Evolutionary conservation across 2,888 invertebrate genomes (phyloP), one percentile per base, ranked within the genome.

Genomic region (Galerucella nymphaeae): DNA sequence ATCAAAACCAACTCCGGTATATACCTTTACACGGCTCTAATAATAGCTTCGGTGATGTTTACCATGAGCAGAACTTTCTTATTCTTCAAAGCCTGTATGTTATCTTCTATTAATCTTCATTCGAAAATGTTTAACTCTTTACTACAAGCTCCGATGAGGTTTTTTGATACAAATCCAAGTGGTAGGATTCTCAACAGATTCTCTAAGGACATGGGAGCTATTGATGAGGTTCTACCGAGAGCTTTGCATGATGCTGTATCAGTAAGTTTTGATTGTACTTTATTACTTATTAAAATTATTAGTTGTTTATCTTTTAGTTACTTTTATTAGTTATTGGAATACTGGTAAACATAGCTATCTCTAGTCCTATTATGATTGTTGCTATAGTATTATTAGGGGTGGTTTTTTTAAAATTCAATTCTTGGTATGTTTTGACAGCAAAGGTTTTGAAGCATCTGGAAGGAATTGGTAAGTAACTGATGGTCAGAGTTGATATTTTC

Each of bases 111-210:
- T 74, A 90, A 88, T 70, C 87, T 96, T 0, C 96, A 96, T 86
- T 91, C 92, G 80, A 87, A 86, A 16, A 95, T 96, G 94, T 94
- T 96, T 84, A 86, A 90, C 20, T 90, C 91, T 76, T 89, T 96
- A 48, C 84, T 95, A 5, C 77, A 80, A 58, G 86, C 90, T 0
- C 88, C 89, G 1, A 90, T 93, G 86, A 83, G 89, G 66, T 96
- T 96, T 85, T 96, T 95, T 83, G 94, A 96, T 81, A 91, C 90
- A 0, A 96, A 96, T 84, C 94, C 96, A 5, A 90, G 91, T 78
- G 93, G 93, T 45, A 88, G 93, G 65, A 93, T 96, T 75, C 87
- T 96, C 57, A 93, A 93, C 75, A 77, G 95, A 75, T 95, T 96
- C 81, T 92, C 95, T 0, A 95, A 95, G 83, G 95, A 96, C 81